Evolutionary conservation across 1,140 invertebrate species (phyloP), one percentile per base, ranked within the genome.

Genomic region (Drosophila malerkotliana): DNA sequence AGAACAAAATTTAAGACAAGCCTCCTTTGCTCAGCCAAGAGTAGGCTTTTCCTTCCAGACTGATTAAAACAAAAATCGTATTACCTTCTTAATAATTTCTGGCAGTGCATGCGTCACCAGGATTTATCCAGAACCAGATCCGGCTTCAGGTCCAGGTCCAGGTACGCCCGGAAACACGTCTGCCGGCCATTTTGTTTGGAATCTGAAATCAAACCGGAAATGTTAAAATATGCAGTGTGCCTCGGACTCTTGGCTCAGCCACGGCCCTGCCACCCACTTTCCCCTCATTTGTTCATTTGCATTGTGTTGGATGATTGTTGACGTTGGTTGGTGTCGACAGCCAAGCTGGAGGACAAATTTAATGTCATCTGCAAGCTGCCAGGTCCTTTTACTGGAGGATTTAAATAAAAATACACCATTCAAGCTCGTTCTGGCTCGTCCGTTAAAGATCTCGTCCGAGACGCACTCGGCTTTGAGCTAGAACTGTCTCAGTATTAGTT

Each of bases 181-280:
- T 78, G 78, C 75, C 82, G 75, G 78, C 78, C 82, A 82, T 88
- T 87, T 87, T 87, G 83, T 87, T 82, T 87, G 83, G 71, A 82
- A 67, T 82, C 56, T 85, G 83, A 87, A 88, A 87, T 87, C 69
- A 87, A 88, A 82, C 83, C 82, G 83, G 82, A 87, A 82, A 77
- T 87, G 83, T 72, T 81, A 52, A 87, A 87, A 87, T 87, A 87
- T 87, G 78, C 83, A 82, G 75, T 71, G 69, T 76, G 47, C 51
- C 71, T 47, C 60, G 47, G 59, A 75, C 60, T 74, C 71, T 30
- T 41, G 52, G 34, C 51, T 49, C 24, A 34, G 60, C 73, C 53
- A 49, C 73, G 24, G 39, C 41, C 30, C 45, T 41, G 60, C 47
- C 41, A 39, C 15, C 44, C 15, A 14, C 44, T 18, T 18, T 21